phyloP scores from a whole-genome alignment of 2,797 vertebrate genomes.

The Mus minutoides region DNA sequence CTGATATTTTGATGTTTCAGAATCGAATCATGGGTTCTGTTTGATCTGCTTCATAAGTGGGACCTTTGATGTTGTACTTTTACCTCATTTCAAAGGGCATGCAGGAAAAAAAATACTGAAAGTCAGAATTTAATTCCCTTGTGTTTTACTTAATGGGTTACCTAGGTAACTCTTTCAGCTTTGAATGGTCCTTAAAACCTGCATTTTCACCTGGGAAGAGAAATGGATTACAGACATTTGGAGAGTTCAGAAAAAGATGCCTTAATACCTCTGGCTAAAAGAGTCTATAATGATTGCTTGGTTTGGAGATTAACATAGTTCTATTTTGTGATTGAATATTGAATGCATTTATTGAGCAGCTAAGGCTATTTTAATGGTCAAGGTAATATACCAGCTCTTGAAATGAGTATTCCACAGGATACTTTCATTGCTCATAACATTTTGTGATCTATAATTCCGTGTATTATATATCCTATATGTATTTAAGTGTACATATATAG shows the following conservation, averaged over 20 bases:
- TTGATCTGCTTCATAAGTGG: constrained; percentile 61
- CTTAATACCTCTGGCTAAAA: constrained; percentile 31
- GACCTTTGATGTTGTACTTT: constrained; percentile 60
- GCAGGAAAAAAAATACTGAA: constrained; percentile 53
- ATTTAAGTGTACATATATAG: background rate
- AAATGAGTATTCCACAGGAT: background rate
- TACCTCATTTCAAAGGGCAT: constrained; percentile 69
- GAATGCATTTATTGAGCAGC: background rate
- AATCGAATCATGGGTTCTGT: constrained; percentile 46
- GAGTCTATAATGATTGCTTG: background rate
- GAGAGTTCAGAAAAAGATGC: constrained; percentile 11
- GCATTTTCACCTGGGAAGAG: constrained; percentile 58
- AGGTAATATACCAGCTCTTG: background rate
- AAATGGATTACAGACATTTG: constrained; percentile 35
- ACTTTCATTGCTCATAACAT: constrained; percentile 1
- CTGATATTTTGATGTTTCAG: constrained; percentile 57
- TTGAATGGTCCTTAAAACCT: constrained; percentile 61
- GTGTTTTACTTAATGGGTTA: constrained; percentile 72
- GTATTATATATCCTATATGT: background rate
- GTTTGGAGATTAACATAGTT: constrained; percentile 8
- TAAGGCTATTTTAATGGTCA: background rate
- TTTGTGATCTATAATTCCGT: constrained; percentile 3
- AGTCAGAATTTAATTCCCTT: constrained; percentile 63
- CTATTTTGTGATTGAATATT: constrained; percentile 49
- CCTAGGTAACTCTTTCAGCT: constrained; percentile 65